Conservation (phyloP, 2,113 vertebrate genomes). For the Oryzias curvinotus region DNA sequence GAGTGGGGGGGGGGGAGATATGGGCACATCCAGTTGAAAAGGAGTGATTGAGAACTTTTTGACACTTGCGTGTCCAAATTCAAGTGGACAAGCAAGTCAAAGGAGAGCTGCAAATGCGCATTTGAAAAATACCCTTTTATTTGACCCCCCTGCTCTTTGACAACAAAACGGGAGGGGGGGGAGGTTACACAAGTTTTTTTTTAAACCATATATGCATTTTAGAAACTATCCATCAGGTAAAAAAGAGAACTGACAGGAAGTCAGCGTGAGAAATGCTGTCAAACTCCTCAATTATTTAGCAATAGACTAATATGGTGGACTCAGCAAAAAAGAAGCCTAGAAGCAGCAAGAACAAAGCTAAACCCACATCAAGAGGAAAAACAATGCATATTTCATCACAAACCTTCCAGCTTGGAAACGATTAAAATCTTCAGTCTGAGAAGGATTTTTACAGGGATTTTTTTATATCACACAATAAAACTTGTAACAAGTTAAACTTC, state of each 20-base stretch:
- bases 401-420: no score
- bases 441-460: no score
- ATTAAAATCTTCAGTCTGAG: no score
- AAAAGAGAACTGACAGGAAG: neutral
- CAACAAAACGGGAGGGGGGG: neutral
- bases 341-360: no score
- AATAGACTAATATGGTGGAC: neutral
- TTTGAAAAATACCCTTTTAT: constrained; percentile 22
- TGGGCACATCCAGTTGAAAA: constrained; percentile 30
- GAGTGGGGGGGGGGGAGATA: constrained; percentile 13
- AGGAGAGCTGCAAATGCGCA: constrained; percentile 14
- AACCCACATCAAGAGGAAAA: no score
- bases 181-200: neutral
- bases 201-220: neutral
- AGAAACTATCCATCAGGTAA: neutral
- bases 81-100: constrained; percentile 10
- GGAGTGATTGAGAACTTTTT: constrained; percentile 24
- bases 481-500: neutral
- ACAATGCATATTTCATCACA: no score
- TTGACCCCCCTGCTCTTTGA: constrained; percentile 6
- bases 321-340: no score
- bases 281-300: neutral
- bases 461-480: no score
- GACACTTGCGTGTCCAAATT: constrained; percentile 3
- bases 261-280: neutral